Conservation (phyloP, 2,888 invertebrate species). For the Crepidodera aurea region DNA sequence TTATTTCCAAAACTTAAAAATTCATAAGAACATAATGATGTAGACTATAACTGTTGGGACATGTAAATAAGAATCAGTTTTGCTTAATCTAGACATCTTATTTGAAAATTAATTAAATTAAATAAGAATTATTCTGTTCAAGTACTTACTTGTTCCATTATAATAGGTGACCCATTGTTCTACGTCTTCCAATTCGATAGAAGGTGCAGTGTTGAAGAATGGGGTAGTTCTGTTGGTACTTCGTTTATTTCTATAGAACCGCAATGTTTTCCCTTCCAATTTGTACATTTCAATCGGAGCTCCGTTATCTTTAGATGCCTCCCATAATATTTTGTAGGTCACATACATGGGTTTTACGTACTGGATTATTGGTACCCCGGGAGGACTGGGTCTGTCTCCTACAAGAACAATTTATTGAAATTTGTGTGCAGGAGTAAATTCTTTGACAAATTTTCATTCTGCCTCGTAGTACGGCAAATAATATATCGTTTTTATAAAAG, state of each 20-base stretch:
- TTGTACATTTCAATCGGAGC: conserved; percentile 77
- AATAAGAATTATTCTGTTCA: no score
- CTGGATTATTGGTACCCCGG: conserved; percentile 78
- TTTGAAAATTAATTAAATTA: no score
- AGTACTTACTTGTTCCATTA: conserved; percentile 74
- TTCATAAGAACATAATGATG: no score
- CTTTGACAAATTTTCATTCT: no score
- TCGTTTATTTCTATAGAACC: conserved; percentile 54
- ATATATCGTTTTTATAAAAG: no score
- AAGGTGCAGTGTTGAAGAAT: conserved; percentile 60
- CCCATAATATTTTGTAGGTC: conserved; percentile 83
- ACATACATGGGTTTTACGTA: conserved; percentile 75
- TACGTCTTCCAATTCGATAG: conserved; percentile 66
- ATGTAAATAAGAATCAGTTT: no score
- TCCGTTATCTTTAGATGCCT: conserved; percentile 79
- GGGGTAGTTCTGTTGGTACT: conserved; percentile 57
- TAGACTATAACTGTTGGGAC: no score
- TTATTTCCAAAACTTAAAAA: no score
- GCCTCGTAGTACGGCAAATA: no score
- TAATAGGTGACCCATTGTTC: conserved; percentile 72
- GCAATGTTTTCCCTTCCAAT: conserved; percentile 71
- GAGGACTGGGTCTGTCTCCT: conserved; percentile 83
- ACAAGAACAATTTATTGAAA: background rate
- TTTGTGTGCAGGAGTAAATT: no score
- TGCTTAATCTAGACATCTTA: no score